phyloP scores from a whole-genome alignment of 2,797 vertebrate genomes.

The Epinephelus coioides region DNA sequence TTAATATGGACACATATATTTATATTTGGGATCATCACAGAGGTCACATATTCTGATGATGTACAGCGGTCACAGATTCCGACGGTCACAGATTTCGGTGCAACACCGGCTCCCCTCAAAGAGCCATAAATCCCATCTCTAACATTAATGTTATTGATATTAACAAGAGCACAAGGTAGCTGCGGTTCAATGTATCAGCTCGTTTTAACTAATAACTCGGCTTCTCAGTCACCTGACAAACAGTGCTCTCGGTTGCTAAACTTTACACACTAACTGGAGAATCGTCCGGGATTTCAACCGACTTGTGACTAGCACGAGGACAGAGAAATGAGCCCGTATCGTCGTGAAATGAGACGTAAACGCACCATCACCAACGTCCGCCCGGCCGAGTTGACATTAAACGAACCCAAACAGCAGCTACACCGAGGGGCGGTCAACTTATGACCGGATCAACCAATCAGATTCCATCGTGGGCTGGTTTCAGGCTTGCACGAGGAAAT shows the following conservation, averaged over 20 bases:
- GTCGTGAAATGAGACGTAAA: neutral
- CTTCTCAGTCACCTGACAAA: constrained; percentile 11
- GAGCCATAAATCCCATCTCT: too few relatives aligned
- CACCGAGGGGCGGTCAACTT: constrained; percentile 34
- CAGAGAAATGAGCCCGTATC: too few relatives aligned
- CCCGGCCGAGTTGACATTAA: constrained; percentile 13
- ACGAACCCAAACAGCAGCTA: constrained; percentile 19
- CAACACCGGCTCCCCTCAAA: too few relatives aligned
- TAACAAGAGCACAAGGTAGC: neutral
- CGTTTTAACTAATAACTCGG: neutral
- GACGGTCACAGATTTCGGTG: too few relatives aligned
- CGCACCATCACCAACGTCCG: neutral
- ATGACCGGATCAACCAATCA: constrained; percentile 73
- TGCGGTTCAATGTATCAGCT: neutral
- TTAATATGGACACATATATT: too few relatives aligned
- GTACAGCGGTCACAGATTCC: too few relatives aligned
- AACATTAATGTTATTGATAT: neutral
- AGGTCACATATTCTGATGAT: too few relatives aligned
- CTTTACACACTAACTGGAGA: neutral
- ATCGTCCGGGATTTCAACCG: neutral
- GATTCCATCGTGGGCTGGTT: constrained; percentile 81
- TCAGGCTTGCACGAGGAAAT: constrained; percentile 85
- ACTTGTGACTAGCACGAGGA: too few relatives aligned
- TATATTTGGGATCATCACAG: too few relatives aligned
- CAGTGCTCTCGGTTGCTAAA: neutral